Percentiles rank a stretch among this genome's conserved stretches.
Conservation (phyloP, 2,113 vertebrate genomes). For the Cettia cetti region DNA sequence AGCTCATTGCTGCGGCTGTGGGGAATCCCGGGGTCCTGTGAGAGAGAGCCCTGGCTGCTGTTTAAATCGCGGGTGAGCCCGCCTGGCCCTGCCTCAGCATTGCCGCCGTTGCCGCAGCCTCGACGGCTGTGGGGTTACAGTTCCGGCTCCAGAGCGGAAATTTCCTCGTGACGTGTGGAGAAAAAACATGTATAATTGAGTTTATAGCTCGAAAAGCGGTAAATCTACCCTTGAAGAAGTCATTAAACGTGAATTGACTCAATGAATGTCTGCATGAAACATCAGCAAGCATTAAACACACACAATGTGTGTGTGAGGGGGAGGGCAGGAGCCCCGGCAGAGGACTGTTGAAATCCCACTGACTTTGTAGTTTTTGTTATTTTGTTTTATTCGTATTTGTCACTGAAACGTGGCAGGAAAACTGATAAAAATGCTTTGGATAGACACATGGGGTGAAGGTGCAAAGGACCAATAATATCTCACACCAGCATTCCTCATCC, state of each 20-base stretch:
- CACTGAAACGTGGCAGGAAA: background rate
- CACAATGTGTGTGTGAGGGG: accelerated
- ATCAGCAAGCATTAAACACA: background rate
- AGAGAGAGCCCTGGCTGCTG: background rate
- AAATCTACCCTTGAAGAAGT: background rate
- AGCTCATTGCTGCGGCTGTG: background rate
- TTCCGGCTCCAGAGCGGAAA: accelerated
- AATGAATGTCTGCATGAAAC: background rate
- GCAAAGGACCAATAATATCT: background rate
- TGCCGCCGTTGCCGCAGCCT: accelerated
- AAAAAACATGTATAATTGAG: background rate
- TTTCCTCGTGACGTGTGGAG: background rate
- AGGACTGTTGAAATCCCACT: background rate
- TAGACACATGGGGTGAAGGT: background rate
- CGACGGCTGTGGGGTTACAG: background rate
- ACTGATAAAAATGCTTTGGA: background rate
- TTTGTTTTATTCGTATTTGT: background rate
- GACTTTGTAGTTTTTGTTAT: background rate
- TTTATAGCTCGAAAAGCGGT: background rate
- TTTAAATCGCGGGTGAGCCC: background rate
- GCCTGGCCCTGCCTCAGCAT: background rate
- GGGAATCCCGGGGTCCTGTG: background rate
- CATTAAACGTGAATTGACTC: background rate
- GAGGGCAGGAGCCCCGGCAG: background rate
- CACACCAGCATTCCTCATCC: accelerated